Evolutionary conservation across 1,140 invertebrate genomes (phyloP).

Genomic region (Cotesia chilonis): DNA sequence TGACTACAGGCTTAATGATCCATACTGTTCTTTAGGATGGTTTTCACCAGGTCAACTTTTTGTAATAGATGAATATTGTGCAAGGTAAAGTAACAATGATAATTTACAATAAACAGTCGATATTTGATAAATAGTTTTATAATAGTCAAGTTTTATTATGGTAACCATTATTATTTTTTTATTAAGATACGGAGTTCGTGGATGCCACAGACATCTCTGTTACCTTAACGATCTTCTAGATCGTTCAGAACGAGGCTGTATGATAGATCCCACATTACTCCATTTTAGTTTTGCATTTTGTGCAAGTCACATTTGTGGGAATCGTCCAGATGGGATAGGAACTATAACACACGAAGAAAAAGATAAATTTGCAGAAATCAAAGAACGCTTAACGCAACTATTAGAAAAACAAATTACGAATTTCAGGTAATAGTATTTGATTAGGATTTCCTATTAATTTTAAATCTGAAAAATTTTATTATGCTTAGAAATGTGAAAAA

Average conservation of each 20-base stretch:
- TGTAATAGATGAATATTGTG: conserved; percentile 98
- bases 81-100: conserved; percentile 65
- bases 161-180: conserved; percentile 19
- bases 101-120: conserved; percentile 10
- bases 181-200: conserved; percentile 90
- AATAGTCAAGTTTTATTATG: background rate
- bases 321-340: conserved; percentile 96
- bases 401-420: conserved; percentile 99
- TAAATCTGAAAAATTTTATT: background rate
- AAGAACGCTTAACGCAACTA: conserved; percentile 90
- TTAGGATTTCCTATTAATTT: conserved; percentile 8
- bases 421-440: conserved; percentile 79
- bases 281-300: conserved; percentile 99
- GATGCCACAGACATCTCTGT: conserved; percentile 95
- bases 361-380: conserved; percentile 97
- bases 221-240: conserved; percentile 96
- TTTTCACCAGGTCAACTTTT: conserved; percentile 99
- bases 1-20: conserved; percentile 95
- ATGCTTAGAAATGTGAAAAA: background rate
- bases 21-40: conserved; percentile 98
- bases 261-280: conserved; percentile 98
- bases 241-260: conserved; percentile 91
- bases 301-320: conserved; percentile 96
- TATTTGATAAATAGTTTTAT: background rate
- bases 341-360: conserved; percentile 98